A percentile compares a stretch with the other conserved stretches of the same genome.
Conservation (phyloP, 2,888 invertebrate genomes). For the Platynereis dumerilii region DNA sequence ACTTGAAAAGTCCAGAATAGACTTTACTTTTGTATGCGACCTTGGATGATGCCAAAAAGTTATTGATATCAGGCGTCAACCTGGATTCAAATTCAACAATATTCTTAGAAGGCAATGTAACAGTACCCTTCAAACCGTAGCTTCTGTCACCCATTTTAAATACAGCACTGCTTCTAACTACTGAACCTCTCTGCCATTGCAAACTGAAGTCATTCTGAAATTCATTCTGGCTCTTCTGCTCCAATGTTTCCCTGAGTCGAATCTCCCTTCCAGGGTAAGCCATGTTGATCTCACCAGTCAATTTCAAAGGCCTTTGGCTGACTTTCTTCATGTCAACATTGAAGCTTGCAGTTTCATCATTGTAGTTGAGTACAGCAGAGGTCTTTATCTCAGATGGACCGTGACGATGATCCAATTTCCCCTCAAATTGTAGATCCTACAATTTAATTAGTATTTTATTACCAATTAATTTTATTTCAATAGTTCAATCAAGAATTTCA, state of each 20-base stretch:
- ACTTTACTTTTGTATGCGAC: neutral
- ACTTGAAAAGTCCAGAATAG: neutral
- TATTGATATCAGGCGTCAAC: neutral
- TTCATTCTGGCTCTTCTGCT: neutral
- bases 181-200: conserved; percentile 4
- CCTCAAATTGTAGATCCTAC: neutral
- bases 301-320: conserved; percentile 24
- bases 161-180: neutral
- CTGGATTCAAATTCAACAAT: neutral
- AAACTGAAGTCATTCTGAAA: neutral
- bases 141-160: neutral
- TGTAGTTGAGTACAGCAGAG: neutral
- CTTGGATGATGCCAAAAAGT: neutral
- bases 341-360: conserved; percentile 7
- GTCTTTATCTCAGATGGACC: neutral
- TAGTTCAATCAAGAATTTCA: too few relatives aligned
- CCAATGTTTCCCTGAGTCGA: neutral
- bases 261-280: conserved; percentile 31
- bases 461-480: too few relatives aligned
- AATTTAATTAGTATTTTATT: neutral
- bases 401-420: conserved; percentile 5
- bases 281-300: conserved; percentile 4
- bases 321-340: conserved; percentile 27
- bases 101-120: neutral
- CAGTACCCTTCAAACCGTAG: neutral